Conservation (phyloP, 1,140 invertebrate species). For the Lasioglossum albipes region DNA sequence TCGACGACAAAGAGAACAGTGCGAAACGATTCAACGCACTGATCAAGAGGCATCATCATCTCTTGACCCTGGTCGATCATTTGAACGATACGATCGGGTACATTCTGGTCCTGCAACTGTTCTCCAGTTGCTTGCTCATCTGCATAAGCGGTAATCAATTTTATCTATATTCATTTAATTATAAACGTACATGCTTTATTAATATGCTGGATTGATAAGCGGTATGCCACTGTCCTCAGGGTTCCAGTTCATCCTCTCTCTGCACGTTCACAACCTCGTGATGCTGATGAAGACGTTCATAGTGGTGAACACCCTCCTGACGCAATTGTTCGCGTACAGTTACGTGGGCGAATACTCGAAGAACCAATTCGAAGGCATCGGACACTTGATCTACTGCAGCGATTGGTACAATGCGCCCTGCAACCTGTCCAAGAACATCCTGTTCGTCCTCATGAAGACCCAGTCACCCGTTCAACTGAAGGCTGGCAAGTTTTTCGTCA, state of each 20-base stretch:
- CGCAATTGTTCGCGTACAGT: slow-evolving; percentile 43
- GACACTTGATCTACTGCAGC: slow-evolving; percentile 26
- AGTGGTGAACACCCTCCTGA: slow-evolving; percentile 16
- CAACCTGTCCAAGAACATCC: slow-evolving; percentile 8
- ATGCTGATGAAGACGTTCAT: slow-evolving; percentile 25
- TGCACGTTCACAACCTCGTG: slow-evolving; percentile 4
- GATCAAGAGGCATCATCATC: slow-evolving; percentile 23
- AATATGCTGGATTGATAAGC: no score
- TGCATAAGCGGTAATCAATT: slow-evolving; percentile 31
- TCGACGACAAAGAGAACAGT: neutral
- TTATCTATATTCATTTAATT: no score
- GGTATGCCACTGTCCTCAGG: slow-evolving; percentile 21
- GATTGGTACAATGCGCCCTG: slow-evolving; percentile 39
- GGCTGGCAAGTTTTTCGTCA: slow-evolving; percentile 34
- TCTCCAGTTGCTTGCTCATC: slow-evolving; percentile 42
- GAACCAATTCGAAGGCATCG: slow-evolving; percentile 44
- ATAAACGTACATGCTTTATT: no score
- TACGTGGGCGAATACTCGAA: slow-evolving; percentile 51
- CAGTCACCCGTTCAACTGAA: slow-evolving; percentile 21
- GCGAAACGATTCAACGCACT: neutral
- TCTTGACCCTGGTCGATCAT: slow-evolving; percentile 21
- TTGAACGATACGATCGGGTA: slow-evolving; percentile 23
- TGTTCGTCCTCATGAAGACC: slow-evolving; percentile 29
- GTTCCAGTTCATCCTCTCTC: slow-evolving; percentile 49
- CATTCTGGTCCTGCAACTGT: slow-evolving; percentile 34